These are phyloP conservation scores for Heliconius aoede DNA, from an alignment of 2,888 invertebrate species.

Conservation along the genomic window DNA sequence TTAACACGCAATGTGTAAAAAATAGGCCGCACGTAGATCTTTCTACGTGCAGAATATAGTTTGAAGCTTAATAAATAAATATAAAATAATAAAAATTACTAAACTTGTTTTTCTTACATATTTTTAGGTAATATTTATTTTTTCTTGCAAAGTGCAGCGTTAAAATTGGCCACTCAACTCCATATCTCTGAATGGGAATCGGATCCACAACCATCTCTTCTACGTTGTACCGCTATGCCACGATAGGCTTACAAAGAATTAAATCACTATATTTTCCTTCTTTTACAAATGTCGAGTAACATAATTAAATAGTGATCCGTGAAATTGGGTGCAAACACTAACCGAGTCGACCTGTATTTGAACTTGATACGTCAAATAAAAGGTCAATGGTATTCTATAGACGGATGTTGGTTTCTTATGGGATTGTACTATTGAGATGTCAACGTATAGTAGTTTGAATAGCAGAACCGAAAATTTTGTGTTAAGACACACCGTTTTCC, in stretches of 20 bases:
- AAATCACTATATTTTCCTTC: background rate
- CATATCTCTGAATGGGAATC: background rate
- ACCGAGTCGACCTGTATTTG: background rate
- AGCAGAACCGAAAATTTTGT: background rate
- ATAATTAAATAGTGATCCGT: background rate
- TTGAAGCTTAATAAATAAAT: too few relatives aligned
- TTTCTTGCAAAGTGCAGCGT: too few relatives aligned
- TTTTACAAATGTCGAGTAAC: background rate
- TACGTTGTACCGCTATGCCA: background rate
- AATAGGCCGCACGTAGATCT: too few relatives aligned
- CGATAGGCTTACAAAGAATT: background rate
- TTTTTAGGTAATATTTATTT: too few relatives aligned
- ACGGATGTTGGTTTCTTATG: constrained; percentile 5
- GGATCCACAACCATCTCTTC: background rate
- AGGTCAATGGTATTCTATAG: background rate
- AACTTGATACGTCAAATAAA: constrained; percentile 2
- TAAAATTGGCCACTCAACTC: background rate
- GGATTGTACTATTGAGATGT: background rate
- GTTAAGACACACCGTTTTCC: background rate
- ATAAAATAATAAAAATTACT: too few relatives aligned
- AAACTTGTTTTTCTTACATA: too few relatives aligned
- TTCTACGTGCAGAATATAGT: too few relatives aligned
- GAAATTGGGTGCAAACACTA: constrained; percentile 1
- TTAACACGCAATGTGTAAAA: too few relatives aligned
- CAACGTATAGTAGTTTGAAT: too few relatives aligned